Conservation (phyloP, 2,113 vertebrate species). For the Podarcis muralis region DNA sequence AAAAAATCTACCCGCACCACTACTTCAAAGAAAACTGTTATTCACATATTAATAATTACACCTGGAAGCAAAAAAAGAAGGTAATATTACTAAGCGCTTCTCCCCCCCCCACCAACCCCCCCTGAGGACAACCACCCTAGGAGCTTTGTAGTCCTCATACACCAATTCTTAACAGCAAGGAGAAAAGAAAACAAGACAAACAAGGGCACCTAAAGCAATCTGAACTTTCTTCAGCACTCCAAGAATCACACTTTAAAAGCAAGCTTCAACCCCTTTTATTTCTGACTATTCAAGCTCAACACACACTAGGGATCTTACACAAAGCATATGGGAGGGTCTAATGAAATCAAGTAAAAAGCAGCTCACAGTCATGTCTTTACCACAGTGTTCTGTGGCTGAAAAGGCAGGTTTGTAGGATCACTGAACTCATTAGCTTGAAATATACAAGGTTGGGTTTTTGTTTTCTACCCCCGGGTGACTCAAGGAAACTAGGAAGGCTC, state of each 20-base stretch:
- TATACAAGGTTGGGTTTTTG: constrained; percentile 41
- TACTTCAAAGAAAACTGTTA: background rate
- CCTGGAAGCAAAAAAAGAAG: background rate
- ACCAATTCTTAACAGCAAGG: constrained; percentile 42
- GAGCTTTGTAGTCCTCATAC: constrained; percentile 30
- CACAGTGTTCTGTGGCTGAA: constrained; percentile 55
- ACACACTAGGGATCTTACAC: constrained; percentile 65
- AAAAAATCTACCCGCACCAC: background rate
- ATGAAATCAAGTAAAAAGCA: constrained; percentile 64
- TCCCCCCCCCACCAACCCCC: background rate
- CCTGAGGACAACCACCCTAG: background rate
- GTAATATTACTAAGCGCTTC: background rate
- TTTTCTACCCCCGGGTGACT: background rate
- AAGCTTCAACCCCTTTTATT: constrained; percentile 70
- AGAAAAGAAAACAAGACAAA: constrained; percentile 47
- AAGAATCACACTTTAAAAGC: constrained; percentile 54
- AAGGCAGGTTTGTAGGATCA: constrained; percentile 62
- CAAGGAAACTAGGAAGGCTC: background rate
- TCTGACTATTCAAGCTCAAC: constrained; percentile 70
- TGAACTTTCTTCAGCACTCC: constrained; percentile 57
- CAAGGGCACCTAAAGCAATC: constrained; percentile 47
- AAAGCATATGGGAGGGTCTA: constrained; percentile 57
- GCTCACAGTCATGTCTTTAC: constrained; percentile 63
- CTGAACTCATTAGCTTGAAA: constrained; percentile 67
- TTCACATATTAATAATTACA: constrained; percentile 10